A percentile compares a stretch with the other conserved stretches of the same genome.
Conservation (phyloP, 2,888 invertebrate genomes). For the Deroplatys truncata region DNA sequence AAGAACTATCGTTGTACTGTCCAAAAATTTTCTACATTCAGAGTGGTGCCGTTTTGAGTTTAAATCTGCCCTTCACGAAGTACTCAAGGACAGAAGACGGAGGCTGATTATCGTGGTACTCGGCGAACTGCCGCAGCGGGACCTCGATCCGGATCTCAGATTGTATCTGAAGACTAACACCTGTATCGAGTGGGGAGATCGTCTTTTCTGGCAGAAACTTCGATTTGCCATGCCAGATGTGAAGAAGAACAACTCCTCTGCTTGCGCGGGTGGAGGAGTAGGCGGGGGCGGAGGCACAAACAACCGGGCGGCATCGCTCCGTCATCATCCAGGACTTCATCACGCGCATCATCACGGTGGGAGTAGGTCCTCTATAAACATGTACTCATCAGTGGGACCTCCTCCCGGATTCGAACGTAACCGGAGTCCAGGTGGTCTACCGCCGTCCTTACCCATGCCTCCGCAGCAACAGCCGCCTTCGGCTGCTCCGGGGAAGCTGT, state of each 20-base stretch:
- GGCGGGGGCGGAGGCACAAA: conserved; percentile 45
- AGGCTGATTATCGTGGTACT: conserved; percentile 86
- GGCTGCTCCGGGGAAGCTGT: conserved; percentile 31
- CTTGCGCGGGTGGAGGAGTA: conserved; percentile 59
- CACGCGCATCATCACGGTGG: conserved; percentile 48
- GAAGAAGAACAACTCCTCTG: conserved; percentile 57
- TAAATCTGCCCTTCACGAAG: conserved; percentile 87
- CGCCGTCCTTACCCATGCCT: conserved; percentile 42
- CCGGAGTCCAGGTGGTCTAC: conserved; percentile 11
- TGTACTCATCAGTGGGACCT: conserved; percentile 27
- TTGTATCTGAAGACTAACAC: conserved; percentile 87
- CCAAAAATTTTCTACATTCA: conserved; percentile 88
- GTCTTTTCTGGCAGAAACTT: conserved; percentile 95
- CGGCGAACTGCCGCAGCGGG: conserved; percentile 83
- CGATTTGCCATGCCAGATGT: conserved; percentile 86
- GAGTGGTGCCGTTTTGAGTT: conserved; percentile 96
- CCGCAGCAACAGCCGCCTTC: conserved; percentile 42
- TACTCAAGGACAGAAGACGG: conserved; percentile 79
- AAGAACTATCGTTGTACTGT: conserved; percentile 83
- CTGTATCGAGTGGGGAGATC: conserved; percentile 90
- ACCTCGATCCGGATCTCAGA: conserved; percentile 86
- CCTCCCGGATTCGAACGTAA: conserved; percentile 1
- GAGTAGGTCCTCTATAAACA: conserved; percentile 48
- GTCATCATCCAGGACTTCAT: conserved; percentile 49
- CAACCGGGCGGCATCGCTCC: conserved; percentile 18